phyloP scores from a whole-genome alignment of 2,113 vertebrate species.

The Tachycineta bicolor region DNA sequence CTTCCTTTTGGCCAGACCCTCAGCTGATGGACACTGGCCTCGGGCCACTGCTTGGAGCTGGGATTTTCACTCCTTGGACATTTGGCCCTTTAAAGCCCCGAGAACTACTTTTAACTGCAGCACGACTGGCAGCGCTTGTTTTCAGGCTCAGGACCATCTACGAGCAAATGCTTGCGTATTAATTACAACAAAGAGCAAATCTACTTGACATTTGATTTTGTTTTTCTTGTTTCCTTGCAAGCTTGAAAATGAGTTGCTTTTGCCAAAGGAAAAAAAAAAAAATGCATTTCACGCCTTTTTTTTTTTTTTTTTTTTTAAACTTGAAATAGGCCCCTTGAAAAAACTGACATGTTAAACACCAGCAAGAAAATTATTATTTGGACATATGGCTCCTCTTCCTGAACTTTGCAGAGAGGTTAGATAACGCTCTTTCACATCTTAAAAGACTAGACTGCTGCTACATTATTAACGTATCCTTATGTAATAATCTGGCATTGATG shows the following conservation, averaged over 20 bases:
- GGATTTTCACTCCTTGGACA: not conserved
- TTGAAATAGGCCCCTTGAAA: conserved; percentile 56
- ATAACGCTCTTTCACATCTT: conserved; percentile 63
- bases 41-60: not conserved
- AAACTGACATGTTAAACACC: conserved; percentile 63
- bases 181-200: conserved; percentile 71
- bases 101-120: not conserved
- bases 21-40: not conserved
- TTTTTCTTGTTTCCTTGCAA: conserved; percentile 63
- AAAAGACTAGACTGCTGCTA: conserved; percentile 56
- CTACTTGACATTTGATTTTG: conserved; percentile 72
- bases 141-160: conserved; percentile 38
- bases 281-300: conserved; percentile 52
- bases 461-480: conserved; percentile 58
- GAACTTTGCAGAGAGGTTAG: conserved; percentile 60
- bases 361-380: conserved; percentile 63
- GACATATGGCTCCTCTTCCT: conserved; percentile 68
- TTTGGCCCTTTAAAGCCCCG: not conserved
- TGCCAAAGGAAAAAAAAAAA: conserved; percentile 46
- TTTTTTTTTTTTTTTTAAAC: not conserved
- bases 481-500: conserved; percentile 13
- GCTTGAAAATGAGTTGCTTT: conserved; percentile 65
- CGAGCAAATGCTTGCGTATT: conserved; percentile 32
- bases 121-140: not conserved
- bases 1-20: not conserved